phyloP scores from a whole-genome alignment of 2,113 vertebrate genomes.

The Chinchilla lanigera region DNA sequence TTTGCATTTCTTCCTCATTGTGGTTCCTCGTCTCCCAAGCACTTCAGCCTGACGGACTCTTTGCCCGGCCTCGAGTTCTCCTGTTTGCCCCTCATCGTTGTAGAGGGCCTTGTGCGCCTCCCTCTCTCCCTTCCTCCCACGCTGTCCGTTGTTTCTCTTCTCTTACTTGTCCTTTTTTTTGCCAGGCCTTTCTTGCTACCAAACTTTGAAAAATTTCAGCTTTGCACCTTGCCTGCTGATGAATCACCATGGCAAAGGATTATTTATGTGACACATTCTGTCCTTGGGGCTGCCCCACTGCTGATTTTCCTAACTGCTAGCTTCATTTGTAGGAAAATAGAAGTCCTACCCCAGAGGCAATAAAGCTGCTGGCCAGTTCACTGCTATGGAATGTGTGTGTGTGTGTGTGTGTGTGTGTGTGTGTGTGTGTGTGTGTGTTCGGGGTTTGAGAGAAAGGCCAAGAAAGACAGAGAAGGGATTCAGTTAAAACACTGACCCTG shows the following conservation, averaged over 20 bases:
- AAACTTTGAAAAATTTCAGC: not conserved
- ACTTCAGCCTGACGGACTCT: not conserved
- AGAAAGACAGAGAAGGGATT: not conserved
- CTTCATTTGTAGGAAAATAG: not conserved
- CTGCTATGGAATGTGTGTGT: not conserved
- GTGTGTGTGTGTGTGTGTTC: not conserved
- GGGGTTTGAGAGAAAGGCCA: not conserved
- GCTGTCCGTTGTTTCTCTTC: not conserved
- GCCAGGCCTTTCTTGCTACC: not conserved
- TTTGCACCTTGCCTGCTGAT: not conserved
- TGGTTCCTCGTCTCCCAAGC: not conserved
- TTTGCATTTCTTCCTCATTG: not conserved
- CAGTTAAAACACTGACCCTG: not conserved
- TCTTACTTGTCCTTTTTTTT: not conserved
- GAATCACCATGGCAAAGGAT: not conserved
- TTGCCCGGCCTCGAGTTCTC: not conserved
- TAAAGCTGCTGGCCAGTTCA: not conserved
- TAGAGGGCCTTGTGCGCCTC: not conserved
- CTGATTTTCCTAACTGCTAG: not conserved
- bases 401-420: not conserved
- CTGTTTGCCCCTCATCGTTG: not conserved
- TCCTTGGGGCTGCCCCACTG: not conserved
- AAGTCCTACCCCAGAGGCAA: not conserved
- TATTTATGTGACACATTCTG: not conserved
- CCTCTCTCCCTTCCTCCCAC: not conserved